These are phyloP conservation scores for Anas bernieri DNA, from an alignment of 2,797 vertebrate species.

Conservation along the genomic window DNA sequence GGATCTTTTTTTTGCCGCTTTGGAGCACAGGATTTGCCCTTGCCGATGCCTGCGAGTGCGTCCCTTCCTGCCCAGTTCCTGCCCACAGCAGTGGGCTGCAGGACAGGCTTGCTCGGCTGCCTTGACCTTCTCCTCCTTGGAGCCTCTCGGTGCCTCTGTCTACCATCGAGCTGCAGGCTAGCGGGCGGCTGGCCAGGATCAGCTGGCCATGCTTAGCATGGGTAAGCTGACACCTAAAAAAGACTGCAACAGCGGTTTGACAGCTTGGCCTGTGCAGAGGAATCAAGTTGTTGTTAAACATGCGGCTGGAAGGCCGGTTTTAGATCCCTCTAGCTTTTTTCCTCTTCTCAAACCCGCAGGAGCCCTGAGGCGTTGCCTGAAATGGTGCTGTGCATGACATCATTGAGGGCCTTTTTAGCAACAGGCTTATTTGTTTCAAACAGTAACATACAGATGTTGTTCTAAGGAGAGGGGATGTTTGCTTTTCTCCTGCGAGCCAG, in stretches of 20 bases:
- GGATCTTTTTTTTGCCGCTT: not conserved
- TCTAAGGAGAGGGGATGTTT: conserved; percentile 34
- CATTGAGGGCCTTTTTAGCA: conserved; percentile 44
- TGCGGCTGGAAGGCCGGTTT: not conserved
- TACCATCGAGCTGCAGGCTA: not conserved
- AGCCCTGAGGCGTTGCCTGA: conserved; percentile 44
- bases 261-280: not conserved
- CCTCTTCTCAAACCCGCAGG: not conserved
- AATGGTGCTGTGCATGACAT: not conserved
- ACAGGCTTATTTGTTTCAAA: conserved; percentile 44
- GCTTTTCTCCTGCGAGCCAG: not conserved
- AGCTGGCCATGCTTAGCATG: not conserved
- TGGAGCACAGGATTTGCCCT: not conserved
- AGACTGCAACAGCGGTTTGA: not conserved
- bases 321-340: not conserved
- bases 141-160: not conserved
- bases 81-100: no score
- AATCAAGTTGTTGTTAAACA: not conserved
- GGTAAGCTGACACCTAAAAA: not conserved
- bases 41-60: not conserved
- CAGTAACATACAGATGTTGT: conserved; percentile 56
- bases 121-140: no score
- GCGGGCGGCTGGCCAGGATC: not conserved
- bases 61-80: not conserved
- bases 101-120: no score